Base-by-base conservation (phyloP, 2,888 invertebrate genomes). In the Lissonota sp. region DNA sequence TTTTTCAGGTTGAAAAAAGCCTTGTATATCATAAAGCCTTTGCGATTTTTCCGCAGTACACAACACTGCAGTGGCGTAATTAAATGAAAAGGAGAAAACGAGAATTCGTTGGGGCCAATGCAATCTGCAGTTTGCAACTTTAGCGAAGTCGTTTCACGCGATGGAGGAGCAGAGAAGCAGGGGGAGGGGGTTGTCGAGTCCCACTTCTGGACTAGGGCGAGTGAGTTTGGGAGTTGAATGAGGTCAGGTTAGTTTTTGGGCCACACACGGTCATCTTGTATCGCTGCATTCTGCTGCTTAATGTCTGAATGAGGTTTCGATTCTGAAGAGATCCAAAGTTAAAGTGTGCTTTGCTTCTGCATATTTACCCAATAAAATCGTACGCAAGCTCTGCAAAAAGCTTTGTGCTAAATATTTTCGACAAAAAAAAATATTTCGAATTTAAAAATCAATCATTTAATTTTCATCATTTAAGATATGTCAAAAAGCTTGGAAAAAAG, bases 61-160 rank as follows among this genome's bases (percentile, higher is more conserved):
- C 49, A 58, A 39, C 12, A n/a, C 62, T 4, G 71, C 71, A 67
- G 71, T 72, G 60, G 46, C 49, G 71, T 71, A 80, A 80, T 80
- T 80, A 76, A 75, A 76, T 49, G 66, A 67, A 55, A 75, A 71
- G 60, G 51, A 53, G 70, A 79, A 79, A 26, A 26, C 26, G 26
- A 26, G 26, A 26, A 26, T 26, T 26, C 26, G 26, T 75, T 64
- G 58, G 70, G 55, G 60, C 76, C 82, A 78, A 79, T 81, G 86
- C 87, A 86, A 86, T 87, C 80, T 84, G 82, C 83, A 85, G 85
- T 86, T 87, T 80, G 87, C 84, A 87, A 87, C 83, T 86, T 86
- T 14, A 80, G 73, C 72, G 83, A 86, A 87, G 86, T 87, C 86
- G 87, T 86, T 85, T 69, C 53, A 14, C 8, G 46, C n/a, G 51